phyloP scores from a whole-genome alignment of 1,140 invertebrate species.

The Listronotus oregonensis region DNA sequence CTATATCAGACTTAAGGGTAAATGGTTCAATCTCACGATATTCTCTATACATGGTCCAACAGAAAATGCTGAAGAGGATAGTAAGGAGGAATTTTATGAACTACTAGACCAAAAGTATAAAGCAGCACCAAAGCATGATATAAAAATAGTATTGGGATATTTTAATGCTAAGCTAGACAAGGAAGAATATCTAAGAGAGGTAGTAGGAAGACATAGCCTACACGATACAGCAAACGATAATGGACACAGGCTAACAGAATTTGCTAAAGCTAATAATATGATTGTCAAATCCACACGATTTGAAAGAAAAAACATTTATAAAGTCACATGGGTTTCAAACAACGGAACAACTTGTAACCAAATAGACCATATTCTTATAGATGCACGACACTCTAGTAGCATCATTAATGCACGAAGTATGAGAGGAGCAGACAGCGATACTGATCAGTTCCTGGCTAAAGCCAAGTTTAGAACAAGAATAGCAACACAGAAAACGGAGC shows the following conservation, averaged over 20 bases:
- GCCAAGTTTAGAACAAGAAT: conserved; percentile 9
- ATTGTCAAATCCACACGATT: conserved; percentile 1
- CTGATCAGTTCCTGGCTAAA: conserved; percentile 2
- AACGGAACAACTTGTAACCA: not conserved
- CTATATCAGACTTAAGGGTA: no score
- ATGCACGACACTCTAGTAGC: no score
- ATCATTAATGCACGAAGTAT: no score
- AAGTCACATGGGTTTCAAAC: not conserved
- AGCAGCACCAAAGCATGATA: no score
- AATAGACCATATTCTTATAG: no score
- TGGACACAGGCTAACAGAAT: conserved; percentile 4
- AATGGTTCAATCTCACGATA: conserved; percentile 17
- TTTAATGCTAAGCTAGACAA: conserved; percentile 12
- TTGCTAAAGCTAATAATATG: conserved; percentile 1
- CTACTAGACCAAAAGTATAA: no score
- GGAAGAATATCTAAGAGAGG: not conserved
- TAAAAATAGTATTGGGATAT: conserved; percentile 7
- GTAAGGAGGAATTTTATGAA: no score
- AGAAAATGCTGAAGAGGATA: conserved; percentile 8
- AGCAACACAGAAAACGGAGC: conserved; percentile 1
- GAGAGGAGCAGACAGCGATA: no score
- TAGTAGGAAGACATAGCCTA: conserved; percentile 7
- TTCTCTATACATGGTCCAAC: no score
- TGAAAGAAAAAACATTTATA: conserved; percentile 10
- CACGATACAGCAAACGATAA: conserved; percentile 9